Evolutionary conservation across 2,888 invertebrate species (phyloP), one percentile per base, ranked within the genome.

Genomic region (Melolontha melolontha): DNA sequence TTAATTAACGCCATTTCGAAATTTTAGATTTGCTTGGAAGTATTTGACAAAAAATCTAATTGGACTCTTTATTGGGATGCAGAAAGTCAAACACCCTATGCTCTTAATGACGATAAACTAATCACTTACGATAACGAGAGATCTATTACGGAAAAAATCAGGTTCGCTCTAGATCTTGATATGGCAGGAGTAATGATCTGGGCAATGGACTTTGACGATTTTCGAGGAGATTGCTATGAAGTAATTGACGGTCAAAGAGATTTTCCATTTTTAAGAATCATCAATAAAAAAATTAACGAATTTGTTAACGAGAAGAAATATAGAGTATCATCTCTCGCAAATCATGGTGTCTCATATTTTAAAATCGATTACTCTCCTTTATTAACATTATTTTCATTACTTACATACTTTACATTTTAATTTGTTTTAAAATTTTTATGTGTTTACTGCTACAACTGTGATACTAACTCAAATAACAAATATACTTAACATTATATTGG

Each of bases 201-300:
- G 95, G 93, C 94, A 44, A 88, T 95, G 42, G 95, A 95, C 80
- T 95, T 94, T 0, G 95, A 96, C 73, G 95, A 95, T 82, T 95
- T 94, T 80, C 85, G 84, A 16, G 94, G 94, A 0, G 86, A 86
- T 55, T 95, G 94, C 70, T 27, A 85, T 71, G 76, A 82, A 0
- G 88, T 89, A 76, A 87, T 86, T 70, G 67, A 68, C 5, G 47
- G 52, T 10, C 76, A 75, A 62, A 72, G 73, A 42, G 91, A 91
- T 78, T 94, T 90, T 81, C 90, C 91, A 0, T 82, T 95, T 0
- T 86, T 95, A 84, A 87, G 90, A 51, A 86, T 90, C 0, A 90
- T 95, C 59, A 91, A 93, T 77, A 87, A 88, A 67, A 91, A 54
- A 47, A 16, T 65, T 12, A 41, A 44, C 17, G 44, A 65, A 16